Evolutionary conservation across 2,888 invertebrate species (phyloP), one percentile per base, ranked within the genome.

Genomic region (Drosophila neotestacea): DNA sequence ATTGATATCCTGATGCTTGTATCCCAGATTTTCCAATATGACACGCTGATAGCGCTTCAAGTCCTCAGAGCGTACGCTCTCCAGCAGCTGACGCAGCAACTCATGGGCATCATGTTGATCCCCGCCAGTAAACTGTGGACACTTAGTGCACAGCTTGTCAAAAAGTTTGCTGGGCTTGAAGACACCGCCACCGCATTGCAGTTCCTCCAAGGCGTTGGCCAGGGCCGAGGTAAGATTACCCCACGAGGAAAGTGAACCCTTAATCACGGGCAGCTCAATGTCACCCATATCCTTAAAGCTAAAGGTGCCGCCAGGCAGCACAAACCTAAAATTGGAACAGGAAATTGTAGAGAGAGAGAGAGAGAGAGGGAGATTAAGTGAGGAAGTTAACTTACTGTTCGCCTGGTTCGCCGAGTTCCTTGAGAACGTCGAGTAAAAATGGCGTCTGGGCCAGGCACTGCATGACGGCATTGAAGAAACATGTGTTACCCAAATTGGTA

Each of bases 41-140:
- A 97, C 95, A 3, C 94, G 93, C 91, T 97, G 96, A 90, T 97
- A 97, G 70, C 98, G 95, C 92, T 97, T 94, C 5, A 95, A 93
- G 84, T 95, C 95, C 89, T 95, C 96, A 6, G 95, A 95, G 92
- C 96, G 95, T 77, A 98, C 96, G 76, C 96, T 96, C 92, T 99
- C 98, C 55, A 99, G 93, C 50, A 99, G 93, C 93, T 97, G 97
- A 59, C 99, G 93, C 16, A 99, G 94, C 61, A 99, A 93, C 92
- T 99, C 99, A 89, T 99, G 99, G 0, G 99, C 96, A 92, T 99
- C 99, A 90, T 99, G 99, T 90, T 99, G 99, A 85, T 98, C 97
- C 2, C 96, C 98, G 9, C 98, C 98, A 56, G 96, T 96, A 92
- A 98, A 99, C 91, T 98, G 96, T 0, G 97, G 96, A 90, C 95